Conservation (phyloP, 2,888 invertebrate genomes). For the Stenodema calcarata region DNA sequence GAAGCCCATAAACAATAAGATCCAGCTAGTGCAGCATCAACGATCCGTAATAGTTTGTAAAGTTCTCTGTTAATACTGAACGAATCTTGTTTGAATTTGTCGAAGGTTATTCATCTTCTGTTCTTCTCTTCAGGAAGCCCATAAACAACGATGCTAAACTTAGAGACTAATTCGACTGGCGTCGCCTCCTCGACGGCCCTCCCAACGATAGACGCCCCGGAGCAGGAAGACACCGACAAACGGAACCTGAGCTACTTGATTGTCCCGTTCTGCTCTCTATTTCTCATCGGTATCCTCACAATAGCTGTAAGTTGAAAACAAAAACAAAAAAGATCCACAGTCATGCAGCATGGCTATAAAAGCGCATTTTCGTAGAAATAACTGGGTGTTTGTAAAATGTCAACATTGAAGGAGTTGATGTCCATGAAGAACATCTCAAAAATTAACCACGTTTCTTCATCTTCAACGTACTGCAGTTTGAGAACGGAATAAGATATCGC, state of each 20-base stretch:
- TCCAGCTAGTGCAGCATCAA: too few relatives aligned
- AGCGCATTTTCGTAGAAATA: too few relatives aligned
- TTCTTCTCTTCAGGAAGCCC: background rate
- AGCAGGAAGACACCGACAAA: background rate
- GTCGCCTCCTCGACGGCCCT: constrained; percentile 10
- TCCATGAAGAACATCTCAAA: too few relatives aligned
- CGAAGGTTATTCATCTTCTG: background rate
- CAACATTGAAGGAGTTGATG: too few relatives aligned
- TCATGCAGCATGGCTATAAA: too few relatives aligned
- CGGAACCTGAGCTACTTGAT: constrained; percentile 52
- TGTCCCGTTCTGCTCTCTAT: constrained; percentile 52
- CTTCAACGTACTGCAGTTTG: too few relatives aligned
- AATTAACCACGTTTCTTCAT: too few relatives aligned
- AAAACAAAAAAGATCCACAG: too few relatives aligned
- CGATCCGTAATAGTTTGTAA: too few relatives aligned
- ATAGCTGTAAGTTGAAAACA: constrained; percentile 54
- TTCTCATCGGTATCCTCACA: constrained; percentile 52
- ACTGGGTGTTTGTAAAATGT: too few relatives aligned
- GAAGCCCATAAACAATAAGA: background rate
- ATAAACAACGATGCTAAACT: background rate
- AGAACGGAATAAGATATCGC: too few relatives aligned
- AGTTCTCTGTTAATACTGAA: background rate
- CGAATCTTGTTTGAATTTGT: background rate
- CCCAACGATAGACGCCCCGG: constrained; percentile 5
- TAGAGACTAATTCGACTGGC: background rate